A percentile compares a stretch with the other conserved stretches of the same genome.
phyloP scores from a whole-genome alignment of 2,113 vertebrate species.

The Phylloscopus whistleri region DNA sequence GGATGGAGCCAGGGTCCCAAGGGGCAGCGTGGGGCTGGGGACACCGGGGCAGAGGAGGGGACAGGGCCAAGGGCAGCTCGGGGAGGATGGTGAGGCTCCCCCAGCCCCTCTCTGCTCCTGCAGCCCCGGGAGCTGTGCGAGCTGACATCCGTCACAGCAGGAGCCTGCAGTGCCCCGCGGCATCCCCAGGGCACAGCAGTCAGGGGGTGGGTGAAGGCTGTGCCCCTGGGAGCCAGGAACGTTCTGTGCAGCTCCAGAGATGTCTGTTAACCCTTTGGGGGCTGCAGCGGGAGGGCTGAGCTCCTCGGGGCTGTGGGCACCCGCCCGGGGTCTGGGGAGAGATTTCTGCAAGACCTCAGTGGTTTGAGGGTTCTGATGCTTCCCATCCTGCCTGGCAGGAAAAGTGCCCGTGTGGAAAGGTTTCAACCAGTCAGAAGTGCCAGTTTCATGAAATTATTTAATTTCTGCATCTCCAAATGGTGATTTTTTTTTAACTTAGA shows the following conservation, averaged over 20 bases:
- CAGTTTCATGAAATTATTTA: background rate
- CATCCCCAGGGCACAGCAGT: background rate
- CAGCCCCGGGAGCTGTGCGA: background rate
- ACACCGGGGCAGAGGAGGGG: background rate
- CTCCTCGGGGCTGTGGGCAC: rapidly evolving
- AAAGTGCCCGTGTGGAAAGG: rapidly evolving
- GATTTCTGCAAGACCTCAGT: background rate
- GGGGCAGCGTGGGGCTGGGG: background rate
- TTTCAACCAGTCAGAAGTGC: background rate
- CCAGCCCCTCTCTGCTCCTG: no score
- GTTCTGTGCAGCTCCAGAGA: background rate
- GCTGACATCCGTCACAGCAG: background rate
- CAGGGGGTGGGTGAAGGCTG: background rate
- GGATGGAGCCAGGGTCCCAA: background rate
- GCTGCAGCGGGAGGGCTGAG: background rate
- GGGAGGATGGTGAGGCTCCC: background rate
- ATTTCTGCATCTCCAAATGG: background rate
- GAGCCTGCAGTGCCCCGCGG: background rate
- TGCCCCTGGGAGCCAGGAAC: background rate
- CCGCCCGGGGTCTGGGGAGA: rapidly evolving
- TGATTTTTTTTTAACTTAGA: background rate
- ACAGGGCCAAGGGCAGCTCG: background rate
- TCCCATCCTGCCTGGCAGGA: rapidly evolving
- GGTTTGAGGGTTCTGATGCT: background rate
- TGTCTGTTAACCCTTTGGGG: rapidly evolving